Base-by-base conservation (phyloP, 2,888 invertebrate genomes). In the Tiliacea aurago region DNA sequence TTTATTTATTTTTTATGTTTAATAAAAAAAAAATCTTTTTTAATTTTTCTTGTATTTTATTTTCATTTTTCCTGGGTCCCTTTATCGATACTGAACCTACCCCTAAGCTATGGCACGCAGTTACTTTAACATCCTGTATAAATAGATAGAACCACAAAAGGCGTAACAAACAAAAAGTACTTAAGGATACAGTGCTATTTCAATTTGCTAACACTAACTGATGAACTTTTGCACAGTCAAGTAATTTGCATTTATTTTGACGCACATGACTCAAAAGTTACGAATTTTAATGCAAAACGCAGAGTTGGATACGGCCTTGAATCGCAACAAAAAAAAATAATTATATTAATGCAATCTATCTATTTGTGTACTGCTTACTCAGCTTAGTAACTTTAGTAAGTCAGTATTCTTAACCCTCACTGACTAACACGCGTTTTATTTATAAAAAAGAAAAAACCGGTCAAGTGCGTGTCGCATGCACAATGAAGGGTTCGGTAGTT, bases 201-300 rank as follows among this genome's bases (percentile, higher is more conserved):
- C 63, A 15, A 63, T 5, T 33, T 13, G 28, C 33, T n/a, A 23
- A 63, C n/a, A 20, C 5, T 11, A 73, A 37, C 4, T 61, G 3
- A 61, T 4, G 11, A 43, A n/a, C 15, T 18, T 23, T 18, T 10
- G 41, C 28, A 15, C 33, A 43, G 9, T 43, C 7, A 33, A 56
- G 41, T 6, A 49, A 62, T 18, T 43, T 20, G 11, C 13, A 45
- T 23, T 43, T 76, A 58, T 58, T 49, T 51, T 51, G 13, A 59
- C 41, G n/a, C 58, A 45, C 15, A 68, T 74, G 74, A 74, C 77
- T 66, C 65, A 74, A 65, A 74, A 28, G 20, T 45, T 28, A 28
- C 47, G 33, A 73, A 47, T 62, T 73, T 73, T 23, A 58, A 58
- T 76, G 65, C 43, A 45, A 49, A 56, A 56, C 28, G 13, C 63